These are phyloP conservation scores for Morpho achilles DNA, from an alignment of 2,888 invertebrate species.

Conservation along the genomic window DNA sequence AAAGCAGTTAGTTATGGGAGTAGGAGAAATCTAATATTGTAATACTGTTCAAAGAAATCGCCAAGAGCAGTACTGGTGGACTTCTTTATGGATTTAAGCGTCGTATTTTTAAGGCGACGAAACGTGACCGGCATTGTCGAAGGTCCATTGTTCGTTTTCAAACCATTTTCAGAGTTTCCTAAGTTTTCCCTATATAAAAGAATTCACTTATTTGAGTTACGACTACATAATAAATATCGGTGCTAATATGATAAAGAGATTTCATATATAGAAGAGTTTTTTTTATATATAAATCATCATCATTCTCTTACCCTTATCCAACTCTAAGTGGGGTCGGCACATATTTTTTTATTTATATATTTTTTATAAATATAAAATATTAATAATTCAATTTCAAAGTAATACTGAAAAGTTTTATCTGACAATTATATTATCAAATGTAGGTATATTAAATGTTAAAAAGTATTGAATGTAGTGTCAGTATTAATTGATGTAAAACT, in stretches of 20 bases:
- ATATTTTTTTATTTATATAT: too few species aligned
- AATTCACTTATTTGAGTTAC: constrained; percentile 72
- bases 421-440: too few species aligned
- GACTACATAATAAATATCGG: constrained; percentile 59
- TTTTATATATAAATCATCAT: too few species aligned
- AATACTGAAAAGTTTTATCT: too few species aligned
- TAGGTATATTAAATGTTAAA: too few species aligned
- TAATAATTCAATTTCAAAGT: too few species aligned
- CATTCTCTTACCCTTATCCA: too few species aligned
- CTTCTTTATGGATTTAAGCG: constrained; percentile 74
- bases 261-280: too few species aligned
- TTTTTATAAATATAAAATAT: too few species aligned
- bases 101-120: constrained; percentile 73
- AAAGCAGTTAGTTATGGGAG: constrained; percentile 17
- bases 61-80: constrained; percentile 60
- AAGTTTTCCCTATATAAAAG: constrained; percentile 58
- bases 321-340: too few species aligned
- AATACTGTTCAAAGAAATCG: constrained; percentile 63
- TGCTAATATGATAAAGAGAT: constrained; percentile 20
- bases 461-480: too few species aligned
- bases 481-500: too few species aligned
- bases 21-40: constrained; percentile 52
- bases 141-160: constrained; percentile 65
- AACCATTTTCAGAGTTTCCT: constrained; percentile 47
- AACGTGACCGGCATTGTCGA: constrained; percentile 65